Base-by-base conservation (phyloP, 2,888 invertebrate genomes). In the Agonopterix arenella region DNA sequence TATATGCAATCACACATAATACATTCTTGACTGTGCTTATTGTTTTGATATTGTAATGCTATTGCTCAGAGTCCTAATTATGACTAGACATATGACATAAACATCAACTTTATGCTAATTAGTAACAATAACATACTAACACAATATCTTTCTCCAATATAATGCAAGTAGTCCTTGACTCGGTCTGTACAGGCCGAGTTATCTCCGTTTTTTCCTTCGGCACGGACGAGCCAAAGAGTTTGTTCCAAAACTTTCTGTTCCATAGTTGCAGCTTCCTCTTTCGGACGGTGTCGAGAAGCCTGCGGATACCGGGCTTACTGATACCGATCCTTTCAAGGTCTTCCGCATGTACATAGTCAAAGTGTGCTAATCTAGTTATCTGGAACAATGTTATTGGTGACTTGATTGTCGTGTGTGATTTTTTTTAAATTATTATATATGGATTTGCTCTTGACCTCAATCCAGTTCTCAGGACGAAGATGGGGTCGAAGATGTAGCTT, bases 241-340 rank as follows among this genome's bases (percentile, higher is more conserved):
- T 96, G 43, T 94, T 95, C 62, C 96, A 92, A 62, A 96, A 92
- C 75, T 94, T 95, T 66, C 94, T 91, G 61, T 95, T 95, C 93
- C 95, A 95, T 66, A 95, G 91, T 56, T 94, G 93, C 0, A 94
- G 90, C 64, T 96, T 94, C 74, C 93, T 93, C 82, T 97, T 97
- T 65, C 97, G 96, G 1, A 98, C 96, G 9, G 97, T 95, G 82
- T 98, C 98, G 73, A 98, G 86, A 10, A 99, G 88, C 50, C 98
- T 91, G 38, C 98, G 90, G 3, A 97, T 94, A 2, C 97, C 98
- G 48, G 98, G 98, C 75, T 96, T 96, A 46, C 98, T 97, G 72
- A 99, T 92, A 1, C 98, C 98, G 71, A 98, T 95, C 70, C 96
- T 95, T 73, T 98, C 98, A 70, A 99, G 90, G 83, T 99, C 98